Conservation (phyloP, 2,888 invertebrate species). For the Orthosia incerta region DNA sequence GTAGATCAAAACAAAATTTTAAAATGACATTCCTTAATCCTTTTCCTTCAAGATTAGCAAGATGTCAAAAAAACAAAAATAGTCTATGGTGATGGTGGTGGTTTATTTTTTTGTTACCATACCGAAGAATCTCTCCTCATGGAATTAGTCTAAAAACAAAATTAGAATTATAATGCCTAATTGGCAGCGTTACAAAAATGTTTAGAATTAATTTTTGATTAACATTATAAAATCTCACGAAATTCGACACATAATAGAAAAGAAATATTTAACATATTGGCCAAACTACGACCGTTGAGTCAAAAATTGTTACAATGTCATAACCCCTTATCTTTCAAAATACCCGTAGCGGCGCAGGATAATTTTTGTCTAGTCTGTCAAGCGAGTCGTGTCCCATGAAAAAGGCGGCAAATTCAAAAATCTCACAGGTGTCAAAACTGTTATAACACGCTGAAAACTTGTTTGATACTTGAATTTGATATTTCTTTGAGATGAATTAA, state of each 20-base stretch:
- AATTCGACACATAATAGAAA: background rate
- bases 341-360: too few relatives aligned
- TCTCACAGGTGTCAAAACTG: too few relatives aligned
- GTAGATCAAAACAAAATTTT: too few relatives aligned
- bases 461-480: too few relatives aligned
- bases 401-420: too few relatives aligned
- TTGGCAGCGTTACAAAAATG: background rate
- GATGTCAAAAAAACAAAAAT: background rate
- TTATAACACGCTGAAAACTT: too few relatives aligned
- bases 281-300: background rate
- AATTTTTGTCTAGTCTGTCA: too few relatives aligned
- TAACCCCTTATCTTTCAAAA: too few relatives aligned
- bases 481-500: too few relatives aligned
- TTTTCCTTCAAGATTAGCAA: background rate
- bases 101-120: background rate
- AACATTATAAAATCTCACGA: background rate
- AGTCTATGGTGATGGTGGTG: slow-evolving; percentile 21
- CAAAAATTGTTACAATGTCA: background rate
- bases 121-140: background rate
- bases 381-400: too few relatives aligned
- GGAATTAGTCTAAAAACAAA: background rate
- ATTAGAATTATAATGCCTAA: too few relatives aligned
- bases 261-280: background rate
- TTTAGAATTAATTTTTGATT: background rate
- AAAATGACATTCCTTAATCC: slow-evolving; percentile 22